These are phyloP conservation scores for Scleropages formosus DNA, from an alignment of 2,797 vertebrate species.

Conservation along the genomic window DNA sequence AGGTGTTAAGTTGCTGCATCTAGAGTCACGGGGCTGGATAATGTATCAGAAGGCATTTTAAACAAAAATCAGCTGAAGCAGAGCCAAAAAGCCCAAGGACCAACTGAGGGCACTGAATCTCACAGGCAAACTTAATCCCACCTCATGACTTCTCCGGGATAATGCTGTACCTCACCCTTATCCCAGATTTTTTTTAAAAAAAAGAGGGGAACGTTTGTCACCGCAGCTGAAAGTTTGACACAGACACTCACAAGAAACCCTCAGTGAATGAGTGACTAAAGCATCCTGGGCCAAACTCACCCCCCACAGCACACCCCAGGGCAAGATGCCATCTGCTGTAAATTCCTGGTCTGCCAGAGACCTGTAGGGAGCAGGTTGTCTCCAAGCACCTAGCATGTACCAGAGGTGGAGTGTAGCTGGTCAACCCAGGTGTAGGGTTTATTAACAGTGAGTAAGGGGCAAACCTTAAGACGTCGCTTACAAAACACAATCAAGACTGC, in stretches of 20 bases:
- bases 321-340: slow-evolving; percentile 31
- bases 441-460: too few species aligned
- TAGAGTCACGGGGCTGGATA: slow-evolving; percentile 53
- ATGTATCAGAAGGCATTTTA: slow-evolving; percentile 61
- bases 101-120: slow-evolving; percentile 50
- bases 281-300: slow-evolving; percentile 28
- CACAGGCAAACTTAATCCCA: slow-evolving; percentile 60
- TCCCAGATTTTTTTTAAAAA: slow-evolving; percentile 41
- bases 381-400: neutral
- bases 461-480: too few species aligned
- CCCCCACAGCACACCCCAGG: neutral
- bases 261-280: slow-evolving; percentile 50
- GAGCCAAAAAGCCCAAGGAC: slow-evolving; percentile 48
- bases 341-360: slow-evolving; percentile 19
- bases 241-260: slow-evolving; percentile 50
- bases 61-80: slow-evolving; percentile 54
- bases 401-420: too few species aligned
- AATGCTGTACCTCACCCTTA: slow-evolving; percentile 50
- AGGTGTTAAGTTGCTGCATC: slow-evolving; percentile 56
- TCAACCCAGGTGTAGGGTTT: neutral
- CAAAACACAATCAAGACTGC: too few species aligned
- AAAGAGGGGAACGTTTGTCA: slow-evolving; percentile 41
- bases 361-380: slow-evolving; percentile 12
- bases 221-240: slow-evolving; percentile 56
- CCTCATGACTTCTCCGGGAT: slow-evolving; percentile 43